Percentiles rank a stretch among this genome's conserved stretches.
These are phyloP conservation scores for Scaptomyza cyrtandrae DNA, from an alignment of 2,888 invertebrate species.

Conservation along the genomic window DNA sequence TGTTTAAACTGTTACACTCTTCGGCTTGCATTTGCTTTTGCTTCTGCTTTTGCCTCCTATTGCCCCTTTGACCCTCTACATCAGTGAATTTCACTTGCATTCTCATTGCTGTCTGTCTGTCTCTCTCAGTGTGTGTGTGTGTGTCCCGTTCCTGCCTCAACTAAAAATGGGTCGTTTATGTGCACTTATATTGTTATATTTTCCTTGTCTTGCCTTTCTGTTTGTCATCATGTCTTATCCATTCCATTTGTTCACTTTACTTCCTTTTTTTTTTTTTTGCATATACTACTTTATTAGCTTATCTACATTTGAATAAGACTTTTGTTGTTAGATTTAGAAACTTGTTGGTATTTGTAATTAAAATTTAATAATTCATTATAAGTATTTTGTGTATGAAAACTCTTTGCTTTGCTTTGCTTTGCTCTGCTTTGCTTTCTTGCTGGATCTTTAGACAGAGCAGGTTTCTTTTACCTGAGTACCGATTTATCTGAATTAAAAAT, in stretches of 20 bases:
- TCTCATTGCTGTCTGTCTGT: slow-evolving; percentile 32
- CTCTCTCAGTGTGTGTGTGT: background rate
- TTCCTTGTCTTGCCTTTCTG: slow-evolving; percentile 12
- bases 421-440: background rate
- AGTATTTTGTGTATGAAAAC: background rate
- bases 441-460: background rate
- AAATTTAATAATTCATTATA: background rate
- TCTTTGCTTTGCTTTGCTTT: background rate
- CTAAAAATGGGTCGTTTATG: slow-evolving; percentile 47
- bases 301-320: slow-evolving; percentile 2
- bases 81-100: slow-evolving; percentile 50
- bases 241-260: background rate
- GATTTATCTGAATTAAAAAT: background rate
- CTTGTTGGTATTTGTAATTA: background rate
- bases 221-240: background rate
- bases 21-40: slow-evolving; percentile 14
- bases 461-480: background rate
- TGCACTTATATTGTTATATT: slow-evolving; percentile 59
- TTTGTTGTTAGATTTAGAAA: background rate
- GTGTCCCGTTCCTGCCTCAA: slow-evolving; percentile 10
- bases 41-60: slow-evolving; percentile 1
- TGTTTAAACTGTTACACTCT: slow-evolving; percentile 57
- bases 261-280: background rate
- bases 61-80: slow-evolving; percentile 10
- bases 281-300: slow-evolving; percentile 7